Conservation (phyloP, 2,797 vertebrate species). For the Chloroceryle amazona region DNA sequence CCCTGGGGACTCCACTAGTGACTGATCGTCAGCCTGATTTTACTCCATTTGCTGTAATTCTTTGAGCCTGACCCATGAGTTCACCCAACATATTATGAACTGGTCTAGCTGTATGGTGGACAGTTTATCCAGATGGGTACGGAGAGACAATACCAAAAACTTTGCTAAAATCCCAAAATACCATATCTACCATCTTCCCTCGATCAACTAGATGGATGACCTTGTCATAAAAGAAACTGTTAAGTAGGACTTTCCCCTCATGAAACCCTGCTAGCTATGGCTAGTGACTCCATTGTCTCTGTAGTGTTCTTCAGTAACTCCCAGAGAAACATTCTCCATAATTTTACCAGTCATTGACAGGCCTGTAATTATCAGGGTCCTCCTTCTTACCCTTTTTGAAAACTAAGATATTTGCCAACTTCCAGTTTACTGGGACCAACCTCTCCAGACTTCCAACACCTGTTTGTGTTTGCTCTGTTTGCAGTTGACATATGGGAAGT, state of each 20-base stretch:
- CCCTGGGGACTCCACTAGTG: background rate
- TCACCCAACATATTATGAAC: background rate
- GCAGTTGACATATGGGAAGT: background rate
- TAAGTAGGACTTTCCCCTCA: background rate
- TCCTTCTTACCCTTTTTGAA: background rate
- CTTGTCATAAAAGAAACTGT: background rate
- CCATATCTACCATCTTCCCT: background rate
- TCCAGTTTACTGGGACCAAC: too few species aligned
- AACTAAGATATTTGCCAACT: background rate
- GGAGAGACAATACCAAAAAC: background rate
- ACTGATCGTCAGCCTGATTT: background rate
- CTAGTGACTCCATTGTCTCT: background rate
- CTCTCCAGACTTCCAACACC: background rate
- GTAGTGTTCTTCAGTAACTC: background rate
- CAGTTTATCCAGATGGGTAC: background rate
- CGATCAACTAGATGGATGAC: background rate
- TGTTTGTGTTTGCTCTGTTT: background rate
- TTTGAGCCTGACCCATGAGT: rapidly evolving
- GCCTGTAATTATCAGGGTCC: background rate
- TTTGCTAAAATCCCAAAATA: background rate
- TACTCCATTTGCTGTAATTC: background rate
- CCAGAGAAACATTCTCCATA: background rate
- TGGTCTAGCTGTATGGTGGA: background rate
- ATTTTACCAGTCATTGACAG: background rate
- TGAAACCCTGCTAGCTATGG: background rate